Evolutionary conservation across 1,140 invertebrate genomes (phyloP), one percentile per base, ranked within the genome.

Genomic region (Monomorium pharaonis): DNA sequence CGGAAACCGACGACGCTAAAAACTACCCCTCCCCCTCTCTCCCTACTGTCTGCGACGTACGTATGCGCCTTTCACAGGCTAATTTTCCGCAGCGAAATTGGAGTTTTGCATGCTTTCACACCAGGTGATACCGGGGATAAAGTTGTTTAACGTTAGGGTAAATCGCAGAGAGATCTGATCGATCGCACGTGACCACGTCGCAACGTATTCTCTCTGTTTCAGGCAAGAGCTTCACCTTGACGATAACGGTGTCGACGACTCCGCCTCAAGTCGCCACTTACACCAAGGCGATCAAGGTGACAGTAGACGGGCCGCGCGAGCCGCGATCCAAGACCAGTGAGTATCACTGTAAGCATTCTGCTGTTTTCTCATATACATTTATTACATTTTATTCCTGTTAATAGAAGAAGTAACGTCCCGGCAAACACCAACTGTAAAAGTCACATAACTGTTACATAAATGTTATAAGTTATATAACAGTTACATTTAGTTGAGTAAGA

Each of bases 281-380:
- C 95, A 98, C 97, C 91, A 99, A 99, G 95, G 99, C 99, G 47
- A 99, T 99, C 94, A 99, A 99, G 96, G 98, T 99, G 72, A 99
- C 99, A 7, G 98, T 98, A 24, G 99, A 99, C 95, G 99, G 99
- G 92, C 99, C 99, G n/a, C 95, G 99, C 92, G 99, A 99, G 95
- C 99, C 99, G 12, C 96, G 99, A 94, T 99, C 98, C 92, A 99
- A 99, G 96, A 98, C 98, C 96, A 98, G 98, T 99, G 97, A 98
- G 98, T 98, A 96, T 95, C 93, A 95, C 93, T 95, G 95, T 95
- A 95, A 95, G 95, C 95, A 93, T 93, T n/a, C n/a, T 93, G 33
- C 87, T 91, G 85, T 89, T 88, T 69, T 86, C 87, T 42, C 42
- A 42, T 58, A 76, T 76, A 42, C 60, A 89, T 89, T 83, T 85